Conservation (phyloP, 2,888 invertebrate species). For the Melanostoma mellinum region DNA sequence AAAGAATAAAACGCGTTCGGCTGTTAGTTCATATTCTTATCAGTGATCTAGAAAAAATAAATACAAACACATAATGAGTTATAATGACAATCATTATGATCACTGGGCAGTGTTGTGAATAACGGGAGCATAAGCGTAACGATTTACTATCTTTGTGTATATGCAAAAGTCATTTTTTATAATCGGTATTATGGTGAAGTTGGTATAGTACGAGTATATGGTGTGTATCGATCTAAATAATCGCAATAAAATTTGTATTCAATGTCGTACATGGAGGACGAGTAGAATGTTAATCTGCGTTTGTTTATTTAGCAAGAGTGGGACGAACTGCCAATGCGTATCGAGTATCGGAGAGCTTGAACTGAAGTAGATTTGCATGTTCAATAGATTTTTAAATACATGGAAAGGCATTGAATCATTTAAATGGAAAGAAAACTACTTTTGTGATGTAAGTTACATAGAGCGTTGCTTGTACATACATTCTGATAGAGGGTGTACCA, state of each 20-base stretch:
- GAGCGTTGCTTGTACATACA: too few species aligned
- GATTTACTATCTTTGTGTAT: constrained; percentile 12
- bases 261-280: constrained; percentile 7
- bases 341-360: neutral
- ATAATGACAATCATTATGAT: constrained; percentile 21
- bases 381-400: too few species aligned
- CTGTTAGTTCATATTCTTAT: constrained; percentile 64
- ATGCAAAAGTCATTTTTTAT: neutral
- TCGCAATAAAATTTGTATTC: constrained; percentile 14
- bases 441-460: too few species aligned
- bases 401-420: too few species aligned
- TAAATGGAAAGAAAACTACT: too few species aligned
- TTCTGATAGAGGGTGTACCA: too few species aligned
- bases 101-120: neutral
- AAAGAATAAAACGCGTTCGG: constrained; percentile 1
- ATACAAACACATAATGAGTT: constrained; percentile 24
- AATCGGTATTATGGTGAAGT: constrained; percentile 13
- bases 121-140: constrained; percentile 20
- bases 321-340: neutral
- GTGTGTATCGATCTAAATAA: constrained; percentile 9
- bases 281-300: constrained; percentile 19
- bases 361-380: too few species aligned
- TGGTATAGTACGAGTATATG: neutral
- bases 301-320: neutral
- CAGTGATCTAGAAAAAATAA: constrained; percentile 47